A percentile compares a stretch with the other conserved stretches of the same genome.
phyloP scores from a whole-genome alignment of 2,888 invertebrate species.

The Leistus spinibarbis region DNA sequence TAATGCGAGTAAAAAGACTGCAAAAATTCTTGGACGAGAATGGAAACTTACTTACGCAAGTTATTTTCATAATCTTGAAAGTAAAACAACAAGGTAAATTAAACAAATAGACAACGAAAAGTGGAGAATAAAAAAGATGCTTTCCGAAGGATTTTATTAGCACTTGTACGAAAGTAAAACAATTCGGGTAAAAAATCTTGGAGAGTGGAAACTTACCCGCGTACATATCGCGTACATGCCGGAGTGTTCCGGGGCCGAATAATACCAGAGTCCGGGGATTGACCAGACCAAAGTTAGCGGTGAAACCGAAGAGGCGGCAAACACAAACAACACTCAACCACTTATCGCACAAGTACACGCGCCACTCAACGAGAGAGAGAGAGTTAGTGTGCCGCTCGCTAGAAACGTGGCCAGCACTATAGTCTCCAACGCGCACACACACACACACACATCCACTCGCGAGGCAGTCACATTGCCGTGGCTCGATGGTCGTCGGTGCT shows the following conservation, averaged over 20 bases:
- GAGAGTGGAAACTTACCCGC: conserved; percentile 8
- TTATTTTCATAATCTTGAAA: too few relatives aligned
- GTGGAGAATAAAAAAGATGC: too few relatives aligned
- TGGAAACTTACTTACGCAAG: too few relatives aligned
- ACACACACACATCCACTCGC: neutral
- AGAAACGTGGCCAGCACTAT: neutral
- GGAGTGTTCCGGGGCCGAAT: neutral
- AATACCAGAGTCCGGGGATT: neutral
- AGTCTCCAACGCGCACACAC: neutral
- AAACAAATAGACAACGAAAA: too few relatives aligned
- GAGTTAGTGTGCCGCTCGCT: neutral
- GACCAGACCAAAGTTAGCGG: neutral
- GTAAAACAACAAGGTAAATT: too few relatives aligned
- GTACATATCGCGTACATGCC: conserved; percentile 15
- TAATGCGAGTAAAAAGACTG: too few relatives aligned
- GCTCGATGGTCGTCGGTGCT: neutral
- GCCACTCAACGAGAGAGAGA: neutral
- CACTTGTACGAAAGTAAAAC: too few relatives aligned
- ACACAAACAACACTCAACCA: neutral
- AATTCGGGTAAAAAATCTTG: neutral
- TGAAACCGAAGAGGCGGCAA: neutral
- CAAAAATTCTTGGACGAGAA: too few relatives aligned
- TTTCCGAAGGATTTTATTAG: too few relatives aligned
- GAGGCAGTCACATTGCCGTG: neutral
- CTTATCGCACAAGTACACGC: neutral